phyloP scores from a whole-genome alignment of 2,888 invertebrate genomes.

The Tholera decimalis region DNA sequence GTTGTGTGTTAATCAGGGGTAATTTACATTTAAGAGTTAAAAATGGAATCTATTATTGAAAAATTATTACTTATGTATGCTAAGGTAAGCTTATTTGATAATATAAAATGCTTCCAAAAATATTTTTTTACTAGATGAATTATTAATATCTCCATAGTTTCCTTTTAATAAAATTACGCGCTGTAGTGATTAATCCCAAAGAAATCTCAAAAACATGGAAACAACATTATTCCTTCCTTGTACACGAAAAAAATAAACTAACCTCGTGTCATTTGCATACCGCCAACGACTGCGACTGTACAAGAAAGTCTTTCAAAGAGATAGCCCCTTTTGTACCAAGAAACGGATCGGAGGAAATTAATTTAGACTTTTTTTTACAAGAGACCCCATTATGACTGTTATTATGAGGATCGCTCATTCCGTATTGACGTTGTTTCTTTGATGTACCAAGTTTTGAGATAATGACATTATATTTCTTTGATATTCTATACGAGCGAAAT shows the following conservation, averaged over 20 bases:
- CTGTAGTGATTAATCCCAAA: slow-evolving; percentile 17
- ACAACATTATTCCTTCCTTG: slow-evolving; percentile 41
- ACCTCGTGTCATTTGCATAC: slow-evolving; percentile 62
- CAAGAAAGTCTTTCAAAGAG: slow-evolving; percentile 84
- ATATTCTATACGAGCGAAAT: slow-evolving; percentile 75
- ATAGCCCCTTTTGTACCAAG: slow-evolving; percentile 80
- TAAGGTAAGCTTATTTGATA: not conserved
- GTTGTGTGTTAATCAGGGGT: not conserved
- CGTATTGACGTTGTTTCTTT: slow-evolving; percentile 83
- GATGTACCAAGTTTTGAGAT: slow-evolving; percentile 80
- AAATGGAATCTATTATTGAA: not conserved
- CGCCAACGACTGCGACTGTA: slow-evolving; percentile 64
- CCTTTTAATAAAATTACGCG: slow-evolving; percentile 21
- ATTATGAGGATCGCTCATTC: slow-evolving; percentile 69
- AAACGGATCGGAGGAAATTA: slow-evolving; percentile 86
- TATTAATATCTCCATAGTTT: not conserved
- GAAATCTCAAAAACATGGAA: slow-evolving; percentile 14
- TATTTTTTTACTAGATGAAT: not conserved
- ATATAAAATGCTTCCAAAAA: not conserved
- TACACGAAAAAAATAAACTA: slow-evolving; percentile 43
- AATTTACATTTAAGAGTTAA: not conserved
- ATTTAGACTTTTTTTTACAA: slow-evolving; percentile 82
- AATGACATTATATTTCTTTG: slow-evolving; percentile 87
- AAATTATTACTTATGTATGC: not conserved
- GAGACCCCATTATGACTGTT: slow-evolving; percentile 69